phyloP scores from a whole-genome alignment of 2,797 vertebrate genomes.

The Pipistrellus pygmaeus region DNA sequence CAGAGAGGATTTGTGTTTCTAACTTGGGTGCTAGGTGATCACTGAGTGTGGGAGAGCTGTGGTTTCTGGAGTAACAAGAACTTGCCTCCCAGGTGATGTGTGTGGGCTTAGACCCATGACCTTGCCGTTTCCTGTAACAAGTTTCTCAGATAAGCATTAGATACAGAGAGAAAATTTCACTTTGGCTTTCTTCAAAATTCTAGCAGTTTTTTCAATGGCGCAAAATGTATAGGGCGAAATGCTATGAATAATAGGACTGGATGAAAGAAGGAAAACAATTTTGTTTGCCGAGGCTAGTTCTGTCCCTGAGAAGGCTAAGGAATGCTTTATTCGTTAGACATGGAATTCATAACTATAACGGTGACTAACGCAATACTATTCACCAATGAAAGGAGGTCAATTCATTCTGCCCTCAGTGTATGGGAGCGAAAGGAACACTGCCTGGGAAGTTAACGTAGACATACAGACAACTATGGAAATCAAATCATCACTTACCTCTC shows the following conservation, averaged over 20 bases:
- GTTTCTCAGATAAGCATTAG: constrained; percentile 63
- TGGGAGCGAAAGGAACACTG: not conserved
- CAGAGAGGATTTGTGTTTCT: not conserved
- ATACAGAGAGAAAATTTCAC: constrained; percentile 59
- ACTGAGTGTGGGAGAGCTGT: not conserved
- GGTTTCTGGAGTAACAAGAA: not conserved
- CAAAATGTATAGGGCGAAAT: constrained; percentile 4
- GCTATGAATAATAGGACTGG: not conserved
- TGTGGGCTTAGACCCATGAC: not conserved
- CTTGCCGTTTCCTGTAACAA: constrained; percentile 38
- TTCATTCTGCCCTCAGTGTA: not conserved
- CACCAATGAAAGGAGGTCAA: not conserved
- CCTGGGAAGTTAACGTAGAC: not conserved
- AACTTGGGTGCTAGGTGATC: not conserved
- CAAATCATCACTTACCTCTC: not conserved
- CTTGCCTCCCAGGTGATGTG: not conserved
- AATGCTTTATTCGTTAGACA: constrained; percentile 43
- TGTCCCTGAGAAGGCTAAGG: not conserved
- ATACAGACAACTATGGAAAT: constrained; percentile 1
- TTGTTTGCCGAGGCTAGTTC: not conserved
- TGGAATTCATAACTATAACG: constrained; percentile 44
- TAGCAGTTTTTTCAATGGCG: constrained; percentile 57
- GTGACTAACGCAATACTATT: constrained; percentile 25
- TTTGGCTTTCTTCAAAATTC: constrained; percentile 59
- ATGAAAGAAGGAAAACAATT: constrained; percentile 5